phyloP scores from a whole-genome alignment of 2,797 vertebrate species.

The Cynodonichthys magdalenae region DNA sequence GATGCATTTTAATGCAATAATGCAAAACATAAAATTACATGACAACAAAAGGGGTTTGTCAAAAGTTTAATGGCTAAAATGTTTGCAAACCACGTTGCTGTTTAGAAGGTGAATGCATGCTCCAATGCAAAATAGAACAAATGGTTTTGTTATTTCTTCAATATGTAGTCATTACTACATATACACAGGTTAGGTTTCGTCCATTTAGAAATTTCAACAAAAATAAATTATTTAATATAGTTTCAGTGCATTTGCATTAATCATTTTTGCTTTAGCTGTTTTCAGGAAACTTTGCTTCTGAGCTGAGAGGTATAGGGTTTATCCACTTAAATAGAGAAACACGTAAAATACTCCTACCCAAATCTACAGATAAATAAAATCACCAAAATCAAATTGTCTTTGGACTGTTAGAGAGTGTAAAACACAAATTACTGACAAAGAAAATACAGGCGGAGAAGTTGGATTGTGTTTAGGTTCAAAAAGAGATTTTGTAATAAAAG shows the following conservation, averaged over 20 bases:
- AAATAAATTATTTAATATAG: conserved; percentile 8
- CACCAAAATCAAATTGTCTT: background rate
- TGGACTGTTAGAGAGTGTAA: background rate
- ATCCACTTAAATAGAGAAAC: background rate
- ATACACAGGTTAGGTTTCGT: conserved; percentile 4
- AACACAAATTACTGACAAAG: background rate
- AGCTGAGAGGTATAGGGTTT: background rate
- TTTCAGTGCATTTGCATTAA: conserved; percentile 22
- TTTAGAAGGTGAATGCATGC: too few relatives aligned
- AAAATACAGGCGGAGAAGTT: background rate
- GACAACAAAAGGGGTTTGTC: background rate
- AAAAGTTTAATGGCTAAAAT: too few relatives aligned
- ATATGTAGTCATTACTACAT: too few relatives aligned
- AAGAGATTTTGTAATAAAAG: too few relatives aligned
- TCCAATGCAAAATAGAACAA: too few relatives aligned
- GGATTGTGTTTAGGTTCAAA: background rate
- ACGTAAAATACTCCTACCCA: too few relatives aligned
- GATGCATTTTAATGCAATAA: conserved; percentile 16
- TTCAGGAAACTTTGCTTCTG: background rate
- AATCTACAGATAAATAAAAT: too few relatives aligned
- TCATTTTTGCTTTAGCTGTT: background rate
- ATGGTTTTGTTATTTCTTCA: too few relatives aligned
- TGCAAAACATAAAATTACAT: conserved; percentile 15
- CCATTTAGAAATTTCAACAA: background rate
- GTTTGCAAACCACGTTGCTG: too few relatives aligned